A percentile compares a stretch with the other conserved stretches of the same genome.
Conservation (phyloP, 2,888 invertebrate species). For the Drosophila demipolita region DNA sequence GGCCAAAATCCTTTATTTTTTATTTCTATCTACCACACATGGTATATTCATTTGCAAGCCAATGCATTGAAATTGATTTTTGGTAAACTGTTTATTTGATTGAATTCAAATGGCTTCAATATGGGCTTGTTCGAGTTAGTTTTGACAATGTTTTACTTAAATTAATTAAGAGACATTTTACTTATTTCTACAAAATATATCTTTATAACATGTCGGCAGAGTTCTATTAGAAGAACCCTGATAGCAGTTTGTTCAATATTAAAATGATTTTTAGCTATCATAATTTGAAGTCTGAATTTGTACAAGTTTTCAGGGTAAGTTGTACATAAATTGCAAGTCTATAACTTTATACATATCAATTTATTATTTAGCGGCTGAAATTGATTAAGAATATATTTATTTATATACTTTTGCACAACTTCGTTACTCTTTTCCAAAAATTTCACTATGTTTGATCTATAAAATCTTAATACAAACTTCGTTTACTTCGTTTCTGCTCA, state of each 20-base stretch:
- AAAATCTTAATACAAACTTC: rapidly evolving
- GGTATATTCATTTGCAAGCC: not conserved
- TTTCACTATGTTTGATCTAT: not conserved
- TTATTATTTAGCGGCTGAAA: not conserved
- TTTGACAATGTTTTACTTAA: not conserved
- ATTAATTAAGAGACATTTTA: not conserved
- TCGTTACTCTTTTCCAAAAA: not conserved
- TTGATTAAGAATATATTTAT: not conserved
- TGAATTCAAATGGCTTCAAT: conserved; percentile 1
- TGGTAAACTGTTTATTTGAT: not conserved
- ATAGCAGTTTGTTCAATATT: not conserved
- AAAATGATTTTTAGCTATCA: not conserved
- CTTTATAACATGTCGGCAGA: not conserved
- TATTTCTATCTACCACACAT: conserved; percentile 15
- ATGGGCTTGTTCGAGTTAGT: not conserved
- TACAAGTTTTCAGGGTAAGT: not conserved
- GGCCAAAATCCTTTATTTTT: conserved; percentile 7
- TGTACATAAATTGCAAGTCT: not conserved
- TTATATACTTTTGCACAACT: not conserved
- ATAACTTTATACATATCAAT: too few species aligned
- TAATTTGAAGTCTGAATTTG: not conserved
- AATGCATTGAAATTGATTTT: conserved; percentile 2
- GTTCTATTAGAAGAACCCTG: not conserved
- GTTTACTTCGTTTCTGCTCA: too few species aligned
- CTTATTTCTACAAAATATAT: not conserved